Evolutionary conservation across 2,888 invertebrate genomes (phyloP), one percentile per base, ranked within the genome.

Genomic region (Caradrina kadenii): DNA sequence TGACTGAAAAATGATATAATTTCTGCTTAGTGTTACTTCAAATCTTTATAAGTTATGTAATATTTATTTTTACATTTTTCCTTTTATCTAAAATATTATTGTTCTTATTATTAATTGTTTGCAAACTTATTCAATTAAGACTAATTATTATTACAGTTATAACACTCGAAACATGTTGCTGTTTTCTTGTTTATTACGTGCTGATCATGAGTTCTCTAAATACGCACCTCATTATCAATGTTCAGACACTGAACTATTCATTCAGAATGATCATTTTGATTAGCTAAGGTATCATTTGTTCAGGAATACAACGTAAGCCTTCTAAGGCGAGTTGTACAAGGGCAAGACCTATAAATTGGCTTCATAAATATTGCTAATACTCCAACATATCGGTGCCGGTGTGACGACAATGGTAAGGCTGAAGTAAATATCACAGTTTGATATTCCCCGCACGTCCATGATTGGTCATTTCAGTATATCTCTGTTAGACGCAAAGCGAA

Each of bases 401-500:
- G 89, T 91, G 85, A 91, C 87, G 84, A 81, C 83, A 85, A 82
- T 79, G 81, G 63, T 55, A 67, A 65, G 70, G 69, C 74, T 63
- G 86, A 88, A 88, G 90, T 90, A 90, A 92, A 91, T 88, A 90
- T 86, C 78, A 76, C 80, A 83, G 86, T 88, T 93, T 90, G 80
- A 88, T 77, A 94, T 82, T 85, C 92, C 19, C 77, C 75, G 87
- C 95, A 95, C 95, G 95, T 94, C 83, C 90, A 83, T 92, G 93
- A 95, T 94, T 94, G 94, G 94, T 94, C 93, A 95, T 94, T 94
- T 93, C 94, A 93, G 93, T 94, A 94, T 93, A 94, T 94, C 94
- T 93, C 90, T 90, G 92, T 92, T 90, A 91, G 87, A 92, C 93
- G 92, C 91, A 83, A 79, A 80, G 85, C 84, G 94, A 94, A 94